Percentiles rank a stretch among this genome's conserved stretches.
These are phyloP conservation scores for Promerops cafer DNA, from an alignment of 2,113 vertebrate species.

Conservation along the genomic window DNA sequence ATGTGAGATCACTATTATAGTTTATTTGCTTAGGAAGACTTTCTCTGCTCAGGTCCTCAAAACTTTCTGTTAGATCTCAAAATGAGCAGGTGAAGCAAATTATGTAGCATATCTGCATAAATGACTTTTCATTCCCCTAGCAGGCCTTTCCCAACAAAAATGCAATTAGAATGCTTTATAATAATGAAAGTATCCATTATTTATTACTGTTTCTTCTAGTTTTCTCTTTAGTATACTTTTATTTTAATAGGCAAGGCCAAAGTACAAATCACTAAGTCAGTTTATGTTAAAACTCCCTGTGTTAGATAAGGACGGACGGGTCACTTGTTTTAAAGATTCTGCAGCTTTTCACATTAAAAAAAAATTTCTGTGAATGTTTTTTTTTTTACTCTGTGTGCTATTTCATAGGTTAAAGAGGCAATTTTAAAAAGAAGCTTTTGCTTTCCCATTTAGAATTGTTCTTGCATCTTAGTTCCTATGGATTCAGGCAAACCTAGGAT, in stretches of 20 bases:
- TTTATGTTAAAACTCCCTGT: rapidly evolving
- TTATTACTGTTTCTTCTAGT: not conserved
- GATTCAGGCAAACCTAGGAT: not conserved
- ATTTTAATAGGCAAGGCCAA: not conserved
- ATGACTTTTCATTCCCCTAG: not conserved
- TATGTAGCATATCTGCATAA: not conserved
- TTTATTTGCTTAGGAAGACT: not conserved
- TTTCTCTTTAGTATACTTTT: not conserved
- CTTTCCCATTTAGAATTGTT: not conserved
- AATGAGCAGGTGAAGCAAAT: not conserved
- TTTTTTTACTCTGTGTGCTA: not conserved
- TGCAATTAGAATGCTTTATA: not conserved
- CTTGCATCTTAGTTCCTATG: not conserved
- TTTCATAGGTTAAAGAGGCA: not conserved
- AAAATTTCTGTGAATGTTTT: not conserved
- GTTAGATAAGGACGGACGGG: not conserved
- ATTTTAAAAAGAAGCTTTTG: not conserved
- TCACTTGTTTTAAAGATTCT: not conserved
- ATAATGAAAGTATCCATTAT: not conserved
- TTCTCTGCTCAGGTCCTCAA: not conserved
- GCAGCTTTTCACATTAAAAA: not conserved
- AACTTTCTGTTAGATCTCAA: not conserved
- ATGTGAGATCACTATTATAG: not conserved
- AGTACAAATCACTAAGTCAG: not conserved
- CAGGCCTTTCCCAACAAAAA: not conserved